Evolutionary conservation across 2,797 vertebrate species (phyloP).

Genomic region (Xiphophorus birchmanni): DNA sequence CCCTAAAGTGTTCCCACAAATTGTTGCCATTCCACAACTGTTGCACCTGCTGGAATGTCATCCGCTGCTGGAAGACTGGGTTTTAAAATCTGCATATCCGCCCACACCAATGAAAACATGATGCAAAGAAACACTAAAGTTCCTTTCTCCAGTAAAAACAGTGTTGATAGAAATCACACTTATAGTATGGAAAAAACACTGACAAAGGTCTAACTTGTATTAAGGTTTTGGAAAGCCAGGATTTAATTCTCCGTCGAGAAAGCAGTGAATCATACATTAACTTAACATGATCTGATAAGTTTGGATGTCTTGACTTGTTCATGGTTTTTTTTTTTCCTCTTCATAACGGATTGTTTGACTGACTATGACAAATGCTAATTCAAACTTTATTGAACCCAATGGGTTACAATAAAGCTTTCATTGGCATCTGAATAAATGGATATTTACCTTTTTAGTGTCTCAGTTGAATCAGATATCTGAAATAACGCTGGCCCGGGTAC

Average conservation of each 20-base stretch:
- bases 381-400: too few species aligned
- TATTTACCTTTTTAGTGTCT: constrained; percentile 20
- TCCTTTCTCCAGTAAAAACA: not conserved
- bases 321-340: too few species aligned
- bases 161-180: not conserved
- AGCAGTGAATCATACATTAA: not conserved
- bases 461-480: constrained; percentile 17
- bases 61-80: not conserved
- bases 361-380: too few species aligned
- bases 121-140: not conserved
- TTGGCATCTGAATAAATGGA: constrained; percentile 42
- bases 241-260: not conserved
- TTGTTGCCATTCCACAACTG: not conserved
- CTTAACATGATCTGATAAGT: not conserved
- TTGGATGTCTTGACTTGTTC: not conserved
- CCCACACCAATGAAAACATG: not conserved
- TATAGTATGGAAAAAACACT: not conserved
- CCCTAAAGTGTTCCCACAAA: not conserved
- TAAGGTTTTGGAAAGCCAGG: not conserved
- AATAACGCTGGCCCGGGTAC: constrained; percentile 34
- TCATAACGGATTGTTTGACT: too few species aligned
- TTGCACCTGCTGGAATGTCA: not conserved
- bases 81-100: not conserved
- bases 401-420: constrained; percentile 1
- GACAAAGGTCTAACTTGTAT: not conserved